phyloP scores from a whole-genome alignment of 1,140 invertebrate species.

The Anthonomus grandis region DNA sequence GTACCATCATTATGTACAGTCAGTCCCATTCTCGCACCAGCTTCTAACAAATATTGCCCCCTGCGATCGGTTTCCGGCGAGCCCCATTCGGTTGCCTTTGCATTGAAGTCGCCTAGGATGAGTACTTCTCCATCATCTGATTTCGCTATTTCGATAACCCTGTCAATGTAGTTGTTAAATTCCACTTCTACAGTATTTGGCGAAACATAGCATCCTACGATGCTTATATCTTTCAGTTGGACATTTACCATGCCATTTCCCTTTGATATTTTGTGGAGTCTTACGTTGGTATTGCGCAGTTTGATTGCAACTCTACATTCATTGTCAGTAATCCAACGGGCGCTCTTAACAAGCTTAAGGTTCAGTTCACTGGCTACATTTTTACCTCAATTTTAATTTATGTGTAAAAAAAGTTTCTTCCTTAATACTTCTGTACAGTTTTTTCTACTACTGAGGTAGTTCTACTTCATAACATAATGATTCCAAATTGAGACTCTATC shows the following conservation, averaged over 20 bases:
- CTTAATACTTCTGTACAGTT: too few relatives aligned
- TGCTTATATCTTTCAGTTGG: background rate
- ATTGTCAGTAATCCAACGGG: slow-evolving; percentile 2
- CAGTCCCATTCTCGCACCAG: background rate
- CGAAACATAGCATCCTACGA: slow-evolving; percentile 17
- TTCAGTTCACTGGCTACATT: slow-evolving; percentile 13
- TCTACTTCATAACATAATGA: too few relatives aligned
- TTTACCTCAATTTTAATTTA: too few relatives aligned
- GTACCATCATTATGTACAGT: background rate
- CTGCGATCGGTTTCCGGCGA: slow-evolving; percentile 3
- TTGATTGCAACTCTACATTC: slow-evolving; percentile 7
- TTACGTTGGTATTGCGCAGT: background rate
- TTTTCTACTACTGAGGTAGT: too few relatives aligned
- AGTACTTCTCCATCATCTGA: background rate
- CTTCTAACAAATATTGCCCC: slow-evolving; percentile 8
- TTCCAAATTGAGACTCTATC: too few relatives aligned
- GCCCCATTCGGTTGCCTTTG: slow-evolving; percentile 9
- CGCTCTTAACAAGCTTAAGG: background rate
- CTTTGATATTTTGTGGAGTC: background rate
- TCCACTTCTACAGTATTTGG: background rate
- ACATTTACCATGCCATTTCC: slow-evolving; percentile 2
- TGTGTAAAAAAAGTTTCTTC: too few relatives aligned
- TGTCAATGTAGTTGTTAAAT: background rate
- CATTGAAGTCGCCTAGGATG: slow-evolving; percentile 15
- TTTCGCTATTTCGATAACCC: background rate